Evolutionary conservation across 2,888 invertebrate genomes (phyloP).

Genomic region (Pristionchus mayeri): DNA sequence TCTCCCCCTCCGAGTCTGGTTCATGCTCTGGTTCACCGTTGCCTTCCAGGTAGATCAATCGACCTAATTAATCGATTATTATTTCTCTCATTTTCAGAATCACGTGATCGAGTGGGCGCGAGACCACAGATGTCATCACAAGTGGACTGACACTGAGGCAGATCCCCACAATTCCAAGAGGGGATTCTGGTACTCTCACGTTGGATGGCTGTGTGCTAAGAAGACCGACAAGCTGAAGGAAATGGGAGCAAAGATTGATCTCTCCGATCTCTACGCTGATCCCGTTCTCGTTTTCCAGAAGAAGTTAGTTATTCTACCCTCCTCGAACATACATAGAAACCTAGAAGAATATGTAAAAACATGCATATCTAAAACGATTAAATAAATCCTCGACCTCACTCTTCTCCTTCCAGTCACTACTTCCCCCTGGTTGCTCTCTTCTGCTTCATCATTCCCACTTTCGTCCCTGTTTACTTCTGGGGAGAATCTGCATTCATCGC

Average conservation of each 20-base stretch:
- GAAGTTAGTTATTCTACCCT: constrained; percentile 75
- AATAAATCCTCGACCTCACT: not conserved
- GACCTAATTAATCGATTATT: not conserved
- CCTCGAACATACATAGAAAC: too few species aligned
- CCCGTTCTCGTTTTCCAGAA: constrained; percentile 80
- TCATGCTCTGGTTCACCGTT: constrained; percentile 87
- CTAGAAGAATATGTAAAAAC: too few species aligned
- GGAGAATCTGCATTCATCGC: constrained; percentile 85
- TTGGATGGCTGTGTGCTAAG: constrained; percentile 90
- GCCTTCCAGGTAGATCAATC: constrained; percentile 86
- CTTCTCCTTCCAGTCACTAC: constrained; percentile 26
- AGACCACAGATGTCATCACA: constrained; percentile 90
- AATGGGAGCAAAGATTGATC: constrained; percentile 48
- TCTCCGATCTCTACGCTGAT: constrained; percentile 30
- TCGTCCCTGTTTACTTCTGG: constrained; percentile 88
- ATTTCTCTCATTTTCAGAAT: constrained; percentile 80
- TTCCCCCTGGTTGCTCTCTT: constrained; percentile 83
- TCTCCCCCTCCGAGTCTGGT: constrained; percentile 86
- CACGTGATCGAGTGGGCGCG: constrained; percentile 90
- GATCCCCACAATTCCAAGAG: constrained; percentile 93
- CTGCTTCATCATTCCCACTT: constrained; percentile 87
- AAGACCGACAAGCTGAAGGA: constrained; percentile 82
- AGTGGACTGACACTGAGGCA: constrained; percentile 92
- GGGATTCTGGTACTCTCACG: constrained; percentile 95
- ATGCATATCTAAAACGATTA: too few species aligned